Percentiles rank a stretch among this genome's conserved stretches.
These are phyloP conservation scores for Sylvicola cinctus DNA, from an alignment of 2,888 invertebrate species.

Conservation along the genomic window DNA sequence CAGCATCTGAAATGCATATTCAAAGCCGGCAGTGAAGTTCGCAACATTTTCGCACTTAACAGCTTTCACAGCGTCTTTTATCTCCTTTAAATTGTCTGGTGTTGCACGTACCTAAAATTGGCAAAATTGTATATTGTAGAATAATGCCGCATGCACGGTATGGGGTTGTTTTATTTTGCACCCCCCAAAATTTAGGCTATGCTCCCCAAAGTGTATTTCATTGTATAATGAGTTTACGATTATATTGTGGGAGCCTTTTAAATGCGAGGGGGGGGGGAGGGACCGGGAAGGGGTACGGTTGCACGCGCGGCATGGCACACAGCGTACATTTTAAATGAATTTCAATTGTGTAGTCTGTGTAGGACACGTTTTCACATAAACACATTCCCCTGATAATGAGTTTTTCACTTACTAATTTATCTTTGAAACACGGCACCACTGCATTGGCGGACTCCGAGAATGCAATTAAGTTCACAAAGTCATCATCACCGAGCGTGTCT, in stretches of 20 bases:
- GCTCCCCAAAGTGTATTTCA: too few relatives aligned
- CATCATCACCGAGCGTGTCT: slow-evolving; percentile 89
- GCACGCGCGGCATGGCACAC: too few relatives aligned
- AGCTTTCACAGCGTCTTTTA: slow-evolving; percentile 54
- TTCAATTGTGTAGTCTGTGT: background rate
- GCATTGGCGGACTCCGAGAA: slow-evolving; percentile 71
- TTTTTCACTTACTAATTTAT: slow-evolving; percentile 63
- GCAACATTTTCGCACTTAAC: slow-evolving; percentile 62
- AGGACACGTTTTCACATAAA: background rate
- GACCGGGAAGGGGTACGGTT: too few relatives aligned
- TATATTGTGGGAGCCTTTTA: too few relatives aligned
- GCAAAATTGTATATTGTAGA: slow-evolving; percentile 4
- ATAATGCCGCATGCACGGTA: background rate
- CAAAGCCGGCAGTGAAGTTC: slow-evolving; percentile 82
- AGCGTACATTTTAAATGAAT: too few relatives aligned
- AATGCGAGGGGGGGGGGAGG: too few relatives aligned
- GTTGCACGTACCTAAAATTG: slow-evolving; percentile 42
- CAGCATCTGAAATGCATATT: slow-evolving; percentile 77
- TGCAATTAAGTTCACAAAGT: slow-evolving; percentile 87
- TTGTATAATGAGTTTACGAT: too few relatives aligned
- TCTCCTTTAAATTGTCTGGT: slow-evolving; percentile 58
- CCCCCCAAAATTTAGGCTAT: too few relatives aligned
- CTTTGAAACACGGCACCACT: slow-evolving; percentile 76
- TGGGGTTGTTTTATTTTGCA: too few relatives aligned
- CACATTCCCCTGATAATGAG: background rate